phyloP scores from a whole-genome alignment of 2,888 invertebrate species.

The Micoletzkya japonica region DNA sequence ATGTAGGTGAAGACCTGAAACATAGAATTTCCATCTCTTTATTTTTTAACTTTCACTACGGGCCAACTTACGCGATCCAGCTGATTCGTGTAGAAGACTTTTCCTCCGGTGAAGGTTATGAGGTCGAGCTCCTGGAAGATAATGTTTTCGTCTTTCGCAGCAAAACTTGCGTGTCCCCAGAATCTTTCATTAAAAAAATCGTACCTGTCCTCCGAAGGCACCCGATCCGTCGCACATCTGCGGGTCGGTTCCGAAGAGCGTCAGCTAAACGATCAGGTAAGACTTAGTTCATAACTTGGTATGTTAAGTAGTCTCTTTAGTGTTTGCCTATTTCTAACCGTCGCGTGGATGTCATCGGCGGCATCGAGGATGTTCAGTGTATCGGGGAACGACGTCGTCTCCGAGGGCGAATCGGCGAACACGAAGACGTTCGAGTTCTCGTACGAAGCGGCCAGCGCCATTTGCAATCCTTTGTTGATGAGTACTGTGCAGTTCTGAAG shows the following conservation, averaged over 20 bases:
- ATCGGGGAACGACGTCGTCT: neutral
- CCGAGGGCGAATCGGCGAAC: constrained; percentile 45
- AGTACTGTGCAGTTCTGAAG: constrained; percentile 40
- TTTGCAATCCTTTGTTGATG: constrained; percentile 40
- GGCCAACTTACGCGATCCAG: constrained; percentile 21
- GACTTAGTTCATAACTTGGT: neutral
- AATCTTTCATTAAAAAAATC: neutral
- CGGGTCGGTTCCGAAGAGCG: constrained; percentile 15
- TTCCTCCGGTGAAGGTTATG: constrained; percentile 31
- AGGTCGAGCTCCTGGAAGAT: neutral
- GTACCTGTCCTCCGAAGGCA: constrained; percentile 21
- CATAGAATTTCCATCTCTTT: neutral
- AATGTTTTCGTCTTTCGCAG: neutral
- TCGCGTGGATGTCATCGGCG: constrained; percentile 34
- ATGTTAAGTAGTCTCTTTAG: neutral
- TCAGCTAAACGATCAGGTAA: constrained; percentile 20
- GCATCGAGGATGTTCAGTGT: constrained; percentile 33
- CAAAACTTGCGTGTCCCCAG: neutral
- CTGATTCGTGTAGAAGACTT: constrained; percentile 31
- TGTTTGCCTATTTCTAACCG: constrained; percentile 13
- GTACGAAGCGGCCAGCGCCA: constrained; percentile 36
- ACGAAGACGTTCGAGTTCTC: constrained; percentile 47
- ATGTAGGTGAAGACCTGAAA: constrained; percentile 43
- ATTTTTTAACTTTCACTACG: neutral
- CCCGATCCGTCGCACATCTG: constrained; percentile 25